Evolutionary conservation across 2,113 vertebrate genomes (phyloP).

Genomic region (Vimba vimba): DNA sequence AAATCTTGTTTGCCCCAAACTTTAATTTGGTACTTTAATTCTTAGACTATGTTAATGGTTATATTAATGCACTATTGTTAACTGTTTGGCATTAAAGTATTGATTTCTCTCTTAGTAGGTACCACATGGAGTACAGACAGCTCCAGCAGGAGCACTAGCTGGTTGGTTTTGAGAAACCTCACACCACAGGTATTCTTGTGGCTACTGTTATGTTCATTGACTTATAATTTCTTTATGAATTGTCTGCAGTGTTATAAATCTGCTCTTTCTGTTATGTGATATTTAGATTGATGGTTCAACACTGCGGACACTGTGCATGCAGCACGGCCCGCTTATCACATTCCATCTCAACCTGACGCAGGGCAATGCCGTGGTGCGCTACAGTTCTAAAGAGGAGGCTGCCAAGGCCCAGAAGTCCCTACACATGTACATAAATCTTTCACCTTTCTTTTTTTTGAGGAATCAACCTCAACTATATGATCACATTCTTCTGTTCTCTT

Average conservation of each 20-base stretch:
- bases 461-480: background rate
- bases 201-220: background rate
- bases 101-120: conserved; percentile 66
- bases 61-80: background rate
- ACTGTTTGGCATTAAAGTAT: background rate
- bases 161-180: conserved; percentile 97
- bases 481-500: background rate
- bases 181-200: conserved; percentile 88
- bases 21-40: background rate
- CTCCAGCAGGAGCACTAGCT: conserved; percentile 94
- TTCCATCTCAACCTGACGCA: conserved; percentile 99
- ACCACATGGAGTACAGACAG: conserved; percentile 97
- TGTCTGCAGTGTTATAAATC: background rate
- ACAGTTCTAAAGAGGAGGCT: conserved; percentile 98
- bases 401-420: conserved; percentile 99
- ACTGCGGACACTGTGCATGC: conserved; percentile 95
- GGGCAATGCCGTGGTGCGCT: conserved; percentile 97
- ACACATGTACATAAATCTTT: conserved; percentile 86
- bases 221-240: background rate
- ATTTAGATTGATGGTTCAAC: conserved; percentile 97
- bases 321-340: conserved; percentile 96
- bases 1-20: no score
- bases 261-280: background rate
- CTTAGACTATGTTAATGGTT: background rate
- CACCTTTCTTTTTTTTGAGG: background rate